phyloP scores from a whole-genome alignment of 1,140 invertebrate species.

The Apocrypta bakeri region DNA sequence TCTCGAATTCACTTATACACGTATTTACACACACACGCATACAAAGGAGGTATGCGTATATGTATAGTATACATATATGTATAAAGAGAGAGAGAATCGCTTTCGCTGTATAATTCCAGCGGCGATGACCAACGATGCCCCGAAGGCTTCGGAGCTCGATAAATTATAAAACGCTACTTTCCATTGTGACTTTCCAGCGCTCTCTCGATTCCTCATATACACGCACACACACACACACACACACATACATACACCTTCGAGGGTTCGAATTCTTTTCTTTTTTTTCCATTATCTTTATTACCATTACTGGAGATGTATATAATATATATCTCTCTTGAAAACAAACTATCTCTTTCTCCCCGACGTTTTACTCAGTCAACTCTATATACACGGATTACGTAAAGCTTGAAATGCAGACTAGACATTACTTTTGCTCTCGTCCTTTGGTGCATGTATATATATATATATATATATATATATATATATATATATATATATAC shows the following conservation, averaged over 20 bases:
- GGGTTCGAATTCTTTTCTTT: too few relatives aligned
- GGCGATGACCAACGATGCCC: slow-evolving; percentile 60
- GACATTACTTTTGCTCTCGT: not conserved
- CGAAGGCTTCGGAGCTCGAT: slow-evolving; percentile 42
- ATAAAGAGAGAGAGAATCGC: slow-evolving; percentile 50
- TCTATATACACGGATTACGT: not conserved
- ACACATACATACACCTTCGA: too few relatives aligned
- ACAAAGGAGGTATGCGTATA: too few relatives aligned
- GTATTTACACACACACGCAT: too few relatives aligned
- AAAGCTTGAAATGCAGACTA: not conserved
- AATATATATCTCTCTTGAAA: not conserved
- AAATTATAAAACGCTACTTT: slow-evolving; percentile 50
- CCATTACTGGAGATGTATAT: too few relatives aligned
- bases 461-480: too few relatives aligned
- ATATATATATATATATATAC: too few relatives aligned
- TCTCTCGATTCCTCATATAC: not conserved
- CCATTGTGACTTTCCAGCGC: slow-evolving; percentile 48
- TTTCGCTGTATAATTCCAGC: slow-evolving; percentile 57
- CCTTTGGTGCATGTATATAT: not conserved
- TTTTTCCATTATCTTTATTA: too few relatives aligned
- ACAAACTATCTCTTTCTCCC: not conserved
- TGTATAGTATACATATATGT: not conserved
- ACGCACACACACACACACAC: too few relatives aligned
- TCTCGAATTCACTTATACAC: too few relatives aligned
- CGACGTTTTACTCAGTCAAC: not conserved